Evolutionary conservation across 1,140 invertebrate genomes (phyloP), one percentile per base, ranked within the genome.

Genomic region (Thaumetopoea pityocampa): DNA sequence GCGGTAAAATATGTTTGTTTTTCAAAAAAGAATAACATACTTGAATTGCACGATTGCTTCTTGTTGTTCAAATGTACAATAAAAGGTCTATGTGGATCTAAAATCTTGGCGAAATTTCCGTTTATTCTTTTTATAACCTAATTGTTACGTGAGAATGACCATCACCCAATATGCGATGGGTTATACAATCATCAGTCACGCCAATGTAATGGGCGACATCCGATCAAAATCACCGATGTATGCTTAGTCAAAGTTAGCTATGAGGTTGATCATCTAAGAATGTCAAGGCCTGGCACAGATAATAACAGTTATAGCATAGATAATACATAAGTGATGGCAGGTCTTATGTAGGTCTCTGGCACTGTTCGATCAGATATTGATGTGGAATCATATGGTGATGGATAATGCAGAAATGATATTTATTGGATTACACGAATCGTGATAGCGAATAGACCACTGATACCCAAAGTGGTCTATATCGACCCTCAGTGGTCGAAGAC

Each of bases 111-210:
- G 4, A 27, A 15, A 26, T 26, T 26, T 10, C 22, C 16, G 15
- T 1, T 6, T 20, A 29, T 29, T 19, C 4, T 7, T 4, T 26
- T 18, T 11, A 8, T 24, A 24, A 41, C 37, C 28, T 10, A 41
- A 41, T 23, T 41, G 30, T 26, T 14, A 32, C 27, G 41, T 51
- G 42, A 38, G 29, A 37, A 30, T 35, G 51, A 27, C 51, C 51
- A 37, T 54, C 51, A 54, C 51, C 51, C 45, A 49, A 38, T 49
- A 49, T 19, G 16, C 18, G 26, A 54, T 45, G 46, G 46, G 20
- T 40, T 11, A 28, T 37, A 8, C 22, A 27, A 49, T 49, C 24
- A 43, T 41, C 47, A 49, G 38, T 43, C 30, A 43, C 45, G 44
- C 33, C 27, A 45, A n/a, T 17, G n/a, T 34, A 41, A 41, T 41